A percentile compares a stretch with the other conserved stretches of the same genome.
Evolutionary conservation across 1,140 invertebrate species (phyloP).

Genomic region (Apis laboriosa): DNA sequence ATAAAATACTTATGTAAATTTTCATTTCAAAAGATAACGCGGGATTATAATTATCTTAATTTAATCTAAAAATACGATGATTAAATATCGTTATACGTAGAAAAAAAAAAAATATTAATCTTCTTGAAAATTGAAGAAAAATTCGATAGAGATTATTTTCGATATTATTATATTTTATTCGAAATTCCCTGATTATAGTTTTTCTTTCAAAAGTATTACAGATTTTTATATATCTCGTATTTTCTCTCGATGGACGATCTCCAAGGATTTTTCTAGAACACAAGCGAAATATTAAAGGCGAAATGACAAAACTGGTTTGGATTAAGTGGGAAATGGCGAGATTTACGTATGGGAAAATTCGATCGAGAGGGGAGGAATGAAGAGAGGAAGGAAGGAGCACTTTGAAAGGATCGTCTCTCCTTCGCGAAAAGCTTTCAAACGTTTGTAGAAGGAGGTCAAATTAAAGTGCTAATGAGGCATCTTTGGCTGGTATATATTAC

Average conservation of each 20-base stretch:
- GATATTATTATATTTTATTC: too few relatives aligned
- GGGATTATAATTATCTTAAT: not conserved
- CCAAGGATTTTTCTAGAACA: too few relatives aligned
- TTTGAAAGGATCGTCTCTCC: not conserved
- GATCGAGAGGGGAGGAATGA: not conserved
- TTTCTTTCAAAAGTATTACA: too few relatives aligned
- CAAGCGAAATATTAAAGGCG: not conserved
- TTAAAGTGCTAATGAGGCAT: constrained; percentile 45
- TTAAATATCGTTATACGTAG: too few relatives aligned
- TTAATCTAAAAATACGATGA: too few relatives aligned
- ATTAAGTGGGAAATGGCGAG: not conserved
- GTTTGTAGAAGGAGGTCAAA: constrained; percentile 11
- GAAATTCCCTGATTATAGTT: too few relatives aligned
- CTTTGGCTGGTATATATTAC: not conserved
- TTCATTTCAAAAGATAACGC: not conserved
- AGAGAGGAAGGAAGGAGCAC: not conserved
- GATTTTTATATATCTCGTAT: too few relatives aligned
- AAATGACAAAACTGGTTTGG: not conserved
- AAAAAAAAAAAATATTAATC: too few relatives aligned
- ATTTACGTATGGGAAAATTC: not conserved
- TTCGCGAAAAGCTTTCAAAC: constrained; percentile 8
- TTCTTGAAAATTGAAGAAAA: too few relatives aligned
- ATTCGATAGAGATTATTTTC: too few relatives aligned
- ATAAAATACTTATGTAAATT: not conserved
- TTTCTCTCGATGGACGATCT: too few relatives aligned